Evolutionary conservation across 1,140 invertebrate species (phyloP), one percentile per base, ranked within the genome.

Genomic region (Subanguina moxae): DNA sequence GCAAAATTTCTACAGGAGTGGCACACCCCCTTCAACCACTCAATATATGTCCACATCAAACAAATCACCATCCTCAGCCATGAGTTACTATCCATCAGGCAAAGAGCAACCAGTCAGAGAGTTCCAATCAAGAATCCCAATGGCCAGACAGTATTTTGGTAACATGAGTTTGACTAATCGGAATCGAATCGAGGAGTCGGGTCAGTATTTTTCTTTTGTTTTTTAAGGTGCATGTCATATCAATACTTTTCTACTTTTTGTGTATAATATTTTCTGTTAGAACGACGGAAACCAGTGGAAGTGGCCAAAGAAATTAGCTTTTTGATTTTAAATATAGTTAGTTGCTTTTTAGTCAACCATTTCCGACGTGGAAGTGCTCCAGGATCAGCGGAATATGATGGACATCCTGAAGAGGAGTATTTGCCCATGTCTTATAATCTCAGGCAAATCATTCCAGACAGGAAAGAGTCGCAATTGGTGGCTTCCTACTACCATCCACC

Each of bases 371-470:
- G 48, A 52, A 52, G 48, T 52, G 48, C 48, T 19, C 32, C 32
- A 5, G 32, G 32, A 38, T 38, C 11, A 38, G 32, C 32, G 3
- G 32, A 38, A 11, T 11, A 38, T 38, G 32, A 38, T 38, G 32
- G 11, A 38, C 32, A 3, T 3, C 32, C 32, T 11, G 11, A 11
- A 38, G 48, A 52, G 15, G n/a, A 19, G n/a, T 25, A 52, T 15
- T 25, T 52, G 48, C 46, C 63, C 15, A 27, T 64, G 32, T 64
- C 63, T 27, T 64, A 64, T 25, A 64, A 64, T 48, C 63, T 64
- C 13, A 21, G 63, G 11, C 32, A 63, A 13, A 57, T 17, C 25
- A 57, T 21, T 21, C 63, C 63, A 11, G 38, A 23, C 63, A 61
- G 58, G 15, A 27, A 45, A 21, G 28, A 19, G 17, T 15, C n/a